phyloP scores from a whole-genome alignment of 2,113 vertebrate genomes.

The Agapornis roseicollis region DNA sequence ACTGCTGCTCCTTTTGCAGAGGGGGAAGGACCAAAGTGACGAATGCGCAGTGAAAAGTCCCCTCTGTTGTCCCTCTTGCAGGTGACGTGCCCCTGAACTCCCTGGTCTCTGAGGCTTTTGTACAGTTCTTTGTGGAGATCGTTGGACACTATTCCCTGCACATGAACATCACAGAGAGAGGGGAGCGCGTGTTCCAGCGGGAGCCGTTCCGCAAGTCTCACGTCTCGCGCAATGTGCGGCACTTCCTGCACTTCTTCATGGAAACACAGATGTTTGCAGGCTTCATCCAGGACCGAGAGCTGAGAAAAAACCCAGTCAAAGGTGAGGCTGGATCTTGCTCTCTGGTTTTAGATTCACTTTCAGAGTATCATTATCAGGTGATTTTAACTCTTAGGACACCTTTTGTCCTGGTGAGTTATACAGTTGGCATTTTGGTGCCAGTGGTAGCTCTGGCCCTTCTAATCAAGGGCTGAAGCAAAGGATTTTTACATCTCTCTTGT shows the following conservation, averaged over 20 bases:
- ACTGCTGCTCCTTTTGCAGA: not conserved
- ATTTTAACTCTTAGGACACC: not conserved
- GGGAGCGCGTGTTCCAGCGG: constrained; percentile 84
- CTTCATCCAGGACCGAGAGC: constrained; percentile 95
- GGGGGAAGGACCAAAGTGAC: not conserved
- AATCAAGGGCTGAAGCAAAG: not conserved
- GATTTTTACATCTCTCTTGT: not conserved
- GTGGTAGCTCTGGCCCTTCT: not conserved
- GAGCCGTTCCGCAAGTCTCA: constrained; percentile 92
- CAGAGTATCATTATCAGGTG: accelerated
- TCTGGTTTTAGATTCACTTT: not conserved
- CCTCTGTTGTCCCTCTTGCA: not conserved
- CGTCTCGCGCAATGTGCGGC: constrained; percentile 85
- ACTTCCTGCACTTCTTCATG: constrained; percentile 96
- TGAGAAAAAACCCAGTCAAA: constrained; percentile 84
- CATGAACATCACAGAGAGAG: constrained; percentile 82
- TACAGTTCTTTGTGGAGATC: constrained; percentile 92
- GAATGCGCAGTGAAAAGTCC: not conserved
- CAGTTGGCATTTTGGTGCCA: not conserved
- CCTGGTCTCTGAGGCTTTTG: constrained; percentile 91
- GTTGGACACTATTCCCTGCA: constrained; percentile 94
- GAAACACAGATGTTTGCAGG: constrained; percentile 98
- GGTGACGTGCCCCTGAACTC: constrained; percentile 74
- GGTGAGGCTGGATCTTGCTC: constrained; percentile 70
- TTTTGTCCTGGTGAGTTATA: not conserved